Conservation (phyloP, 2,888 invertebrate species). For the Plebejus argus region DNA sequence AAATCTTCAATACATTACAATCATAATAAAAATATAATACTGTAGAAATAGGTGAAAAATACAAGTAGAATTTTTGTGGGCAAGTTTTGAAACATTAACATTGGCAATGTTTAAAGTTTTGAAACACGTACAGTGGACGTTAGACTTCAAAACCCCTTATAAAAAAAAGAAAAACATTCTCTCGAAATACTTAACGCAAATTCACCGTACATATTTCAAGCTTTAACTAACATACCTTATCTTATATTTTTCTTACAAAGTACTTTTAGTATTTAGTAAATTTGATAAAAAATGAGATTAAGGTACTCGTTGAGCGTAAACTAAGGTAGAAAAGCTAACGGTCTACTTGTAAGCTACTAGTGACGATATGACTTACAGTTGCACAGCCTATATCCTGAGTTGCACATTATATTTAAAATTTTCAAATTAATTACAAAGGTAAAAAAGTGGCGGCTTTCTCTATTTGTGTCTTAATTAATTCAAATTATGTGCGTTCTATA, state of each 20-base stretch:
- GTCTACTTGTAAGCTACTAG: neutral
- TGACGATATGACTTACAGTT: constrained; percentile 13
- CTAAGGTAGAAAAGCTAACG: constrained; percentile 28
- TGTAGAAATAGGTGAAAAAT: constrained; percentile 24
- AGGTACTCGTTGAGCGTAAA: constrained; percentile 24
- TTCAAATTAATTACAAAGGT: neutral
- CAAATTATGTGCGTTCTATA: neutral
- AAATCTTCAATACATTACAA: constrained; percentile 15
- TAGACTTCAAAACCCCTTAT: neutral
- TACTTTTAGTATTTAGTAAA: neutral
- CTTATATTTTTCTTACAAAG: neutral
- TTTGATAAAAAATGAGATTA: constrained; percentile 21
- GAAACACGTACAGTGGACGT: neutral
- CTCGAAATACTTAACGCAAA: neutral
- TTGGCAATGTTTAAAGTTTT: constrained; percentile 7
- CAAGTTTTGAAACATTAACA: constrained; percentile 22
- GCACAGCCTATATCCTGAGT: constrained; percentile 25
- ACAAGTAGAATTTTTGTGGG: neutral
- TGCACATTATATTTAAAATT: neutral
- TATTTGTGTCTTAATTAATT: neutral
- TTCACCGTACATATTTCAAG: constrained; percentile 2
- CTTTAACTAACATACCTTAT: constrained; percentile 4
- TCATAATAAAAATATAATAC: constrained; percentile 22
- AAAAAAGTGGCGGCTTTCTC: neutral
- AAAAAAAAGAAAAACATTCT: neutral